Evolutionary conservation across 2,797 vertebrate genomes (phyloP), one percentile per base, ranked within the genome.

Genomic region (Halcyon smyrnensis): DNA sequence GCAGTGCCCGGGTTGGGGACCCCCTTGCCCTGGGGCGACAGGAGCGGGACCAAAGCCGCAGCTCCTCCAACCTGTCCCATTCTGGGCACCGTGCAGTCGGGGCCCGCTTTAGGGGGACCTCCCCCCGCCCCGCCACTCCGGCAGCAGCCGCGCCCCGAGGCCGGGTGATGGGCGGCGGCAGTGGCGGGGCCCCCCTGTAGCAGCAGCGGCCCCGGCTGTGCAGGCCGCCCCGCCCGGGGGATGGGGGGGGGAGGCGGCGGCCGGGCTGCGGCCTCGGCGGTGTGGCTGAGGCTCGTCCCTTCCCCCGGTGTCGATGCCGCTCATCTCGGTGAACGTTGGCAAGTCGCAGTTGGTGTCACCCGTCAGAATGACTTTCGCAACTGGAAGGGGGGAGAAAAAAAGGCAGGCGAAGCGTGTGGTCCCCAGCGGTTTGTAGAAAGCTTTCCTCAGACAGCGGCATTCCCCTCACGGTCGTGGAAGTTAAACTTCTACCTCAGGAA

Each of bases 81-180:
- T 27, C 41, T 12, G 15, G 57, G 23, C 57, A 25, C 23, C 51
- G 23, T 48, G 46, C 46, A 16, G 39, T 56, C 15, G 46, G 19
- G 30, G 21, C 34, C 18, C 7, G 6, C 60, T 24, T 6, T 17
- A 39, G 51, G 24, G 21, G 28, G 28, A 15, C 15, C 11, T 15
- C 36, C 15, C 12, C 50, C 50, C 23, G 54, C 51, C 11, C 56
- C 45, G 25, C 45, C 48, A 5, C 50, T 51, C 36, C 67, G 2
- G 32, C 51, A 30, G 51, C 37, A 6, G 53, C 60, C 24, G 77
- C 68, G 59, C 73, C 85, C 94, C 77, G 80, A 64, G 73, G 87
- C 95, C 60, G 84, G 84, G 20, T 27, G 81, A 81, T 64, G 93
- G 85, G 90, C 87, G 93, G 93, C 23, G 91, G 95, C 93, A 96